Conservation (phyloP, 2,888 invertebrate genomes). For the Pseudolycoriella hygida region DNA sequence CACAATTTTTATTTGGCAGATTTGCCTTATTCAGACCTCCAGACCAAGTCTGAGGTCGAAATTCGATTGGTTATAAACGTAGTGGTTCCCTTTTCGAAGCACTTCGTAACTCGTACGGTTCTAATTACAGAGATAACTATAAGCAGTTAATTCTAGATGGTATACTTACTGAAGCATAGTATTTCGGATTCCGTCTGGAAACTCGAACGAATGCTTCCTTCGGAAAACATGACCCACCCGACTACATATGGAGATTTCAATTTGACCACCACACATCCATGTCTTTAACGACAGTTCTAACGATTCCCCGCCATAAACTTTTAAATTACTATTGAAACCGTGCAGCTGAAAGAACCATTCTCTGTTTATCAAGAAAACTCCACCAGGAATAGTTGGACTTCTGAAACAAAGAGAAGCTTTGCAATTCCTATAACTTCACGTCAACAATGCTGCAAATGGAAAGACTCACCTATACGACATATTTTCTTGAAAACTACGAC, state of each 20-base stretch:
- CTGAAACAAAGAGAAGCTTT: constrained; percentile 12
- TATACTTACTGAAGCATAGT: too few relatives aligned
- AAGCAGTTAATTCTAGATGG: too few relatives aligned
- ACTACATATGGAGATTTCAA: constrained; percentile 29
- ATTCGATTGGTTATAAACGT: too few relatives aligned
- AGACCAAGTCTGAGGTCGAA: too few relatives aligned
- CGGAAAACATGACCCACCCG: constrained; percentile 29
- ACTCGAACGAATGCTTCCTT: constrained; percentile 20
- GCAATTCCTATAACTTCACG: too few relatives aligned
- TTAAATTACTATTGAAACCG: constrained; percentile 24
- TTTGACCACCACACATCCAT: constrained; percentile 30
- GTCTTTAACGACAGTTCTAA: constrained; percentile 27
- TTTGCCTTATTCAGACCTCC: too few relatives aligned
- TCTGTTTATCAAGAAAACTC: constrained; percentile 26
- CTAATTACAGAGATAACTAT: too few relatives aligned
- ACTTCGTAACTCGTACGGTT: too few relatives aligned
- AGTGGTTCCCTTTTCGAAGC: too few relatives aligned
- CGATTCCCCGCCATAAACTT: constrained; percentile 30
- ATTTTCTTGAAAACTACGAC: constrained; percentile 9
- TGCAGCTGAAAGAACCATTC: constrained; percentile 26
- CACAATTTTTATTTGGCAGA: too few relatives aligned
- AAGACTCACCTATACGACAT: constrained; percentile 13
- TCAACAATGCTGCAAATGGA: too few relatives aligned
- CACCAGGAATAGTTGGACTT: constrained; percentile 24
- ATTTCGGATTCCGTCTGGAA: constrained; percentile 14